Conservation (phyloP, 2,797 vertebrate species). For the Cyclopterus lumpus region DNA sequence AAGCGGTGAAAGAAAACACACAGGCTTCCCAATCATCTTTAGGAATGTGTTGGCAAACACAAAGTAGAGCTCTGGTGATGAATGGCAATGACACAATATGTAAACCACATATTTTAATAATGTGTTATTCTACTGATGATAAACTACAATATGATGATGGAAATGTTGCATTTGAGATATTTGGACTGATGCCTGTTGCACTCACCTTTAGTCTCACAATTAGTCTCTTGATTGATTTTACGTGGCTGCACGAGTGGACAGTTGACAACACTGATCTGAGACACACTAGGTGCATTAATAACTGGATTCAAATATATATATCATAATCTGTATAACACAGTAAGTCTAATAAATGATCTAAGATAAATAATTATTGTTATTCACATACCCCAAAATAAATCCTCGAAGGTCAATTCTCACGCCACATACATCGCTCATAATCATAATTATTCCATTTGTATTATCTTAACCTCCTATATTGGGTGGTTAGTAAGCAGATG, state of each 20-base stretch:
- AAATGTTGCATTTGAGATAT: not conserved
- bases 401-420: not conserved
- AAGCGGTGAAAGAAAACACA: constrained; percentile 44
- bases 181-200: not conserved
- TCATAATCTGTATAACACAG: not conserved
- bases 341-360: not conserved
- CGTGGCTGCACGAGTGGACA: not conserved
- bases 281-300: not conserved
- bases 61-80: not conserved
- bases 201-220: not conserved
- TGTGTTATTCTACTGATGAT: not conserved
- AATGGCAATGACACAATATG: not conserved
- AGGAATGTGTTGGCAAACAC: constrained; percentile 44
- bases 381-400: constrained; percentile 6
- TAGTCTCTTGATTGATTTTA: no score
- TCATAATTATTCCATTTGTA: not conserved
- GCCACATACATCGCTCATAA: not conserved
- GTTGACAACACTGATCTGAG: not conserved
- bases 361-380: not conserved
- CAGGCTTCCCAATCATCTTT: constrained; percentile 26
- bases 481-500: not conserved
- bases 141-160: not conserved
- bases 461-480: not conserved
- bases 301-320: not conserved
- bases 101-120: not conserved